Percentiles rank a stretch among this genome's conserved stretches.
Evolutionary conservation across 2,113 vertebrate species (phyloP).

Genomic region (Thryonomys swinderianus): DNA sequence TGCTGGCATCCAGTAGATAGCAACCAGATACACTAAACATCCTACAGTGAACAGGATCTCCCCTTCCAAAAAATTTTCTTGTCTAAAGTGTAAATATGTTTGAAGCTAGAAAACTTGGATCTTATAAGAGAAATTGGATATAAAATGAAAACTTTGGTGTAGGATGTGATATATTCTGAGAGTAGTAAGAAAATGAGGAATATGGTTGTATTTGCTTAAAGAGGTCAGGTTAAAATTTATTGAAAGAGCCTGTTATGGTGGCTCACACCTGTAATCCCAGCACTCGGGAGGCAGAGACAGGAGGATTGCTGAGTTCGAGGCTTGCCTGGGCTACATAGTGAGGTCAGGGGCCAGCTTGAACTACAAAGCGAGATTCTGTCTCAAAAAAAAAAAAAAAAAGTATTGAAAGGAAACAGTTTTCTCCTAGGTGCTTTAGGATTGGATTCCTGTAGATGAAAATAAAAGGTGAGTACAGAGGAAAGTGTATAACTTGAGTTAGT

Average conservation of each 20-base stretch:
- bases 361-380: too few species aligned
- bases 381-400: too few species aligned
- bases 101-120: neutral
- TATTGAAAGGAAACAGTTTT: neutral
- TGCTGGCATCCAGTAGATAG: neutral
- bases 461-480: neutral
- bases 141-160: constrained; percentile 31
- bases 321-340: too few species aligned
- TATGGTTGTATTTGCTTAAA: neutral
- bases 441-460: neutral
- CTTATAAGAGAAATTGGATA: neutral
- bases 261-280: too few species aligned
- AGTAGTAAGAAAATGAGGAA: neutral
- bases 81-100: neutral
- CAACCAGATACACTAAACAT: neutral
- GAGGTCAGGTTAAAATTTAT: constrained; percentile 10
- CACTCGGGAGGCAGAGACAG: too few species aligned
- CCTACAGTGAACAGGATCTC: neutral
- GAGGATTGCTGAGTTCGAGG: too few species aligned
- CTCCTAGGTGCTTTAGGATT: neutral
- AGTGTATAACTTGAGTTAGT: neutral
- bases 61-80: neutral
- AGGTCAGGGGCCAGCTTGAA: too few species aligned
- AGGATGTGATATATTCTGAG: neutral
- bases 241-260: too few species aligned